Evolutionary conservation across 2,888 invertebrate species (phyloP).

Genomic region (Nomada flava): DNA sequence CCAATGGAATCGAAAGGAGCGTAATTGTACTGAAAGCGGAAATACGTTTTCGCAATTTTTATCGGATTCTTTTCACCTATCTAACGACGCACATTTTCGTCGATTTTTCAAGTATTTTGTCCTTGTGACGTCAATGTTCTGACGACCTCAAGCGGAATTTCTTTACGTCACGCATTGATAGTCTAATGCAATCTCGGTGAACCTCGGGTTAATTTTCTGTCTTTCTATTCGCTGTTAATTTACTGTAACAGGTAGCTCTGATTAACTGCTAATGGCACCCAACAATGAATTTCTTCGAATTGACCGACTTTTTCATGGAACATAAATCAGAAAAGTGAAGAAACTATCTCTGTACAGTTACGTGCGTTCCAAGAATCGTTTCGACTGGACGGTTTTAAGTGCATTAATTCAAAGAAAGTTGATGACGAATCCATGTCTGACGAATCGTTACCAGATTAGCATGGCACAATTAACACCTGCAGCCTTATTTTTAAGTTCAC

Average conservation of each 20-base stretch:
- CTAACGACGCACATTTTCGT: conserved; percentile 6
- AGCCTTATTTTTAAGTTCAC: too few relatives aligned
- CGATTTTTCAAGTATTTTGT: conserved; percentile 11
- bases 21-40: conserved; percentile 14
- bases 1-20: not conserved
- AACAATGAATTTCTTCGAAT: conserved; percentile 7
- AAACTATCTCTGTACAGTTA: conserved; percentile 23
- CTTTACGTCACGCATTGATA: conserved; percentile 24
- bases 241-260: not conserved
- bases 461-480: not conserved
- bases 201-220: conserved; percentile 20
- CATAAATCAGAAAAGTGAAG: conserved; percentile 28
- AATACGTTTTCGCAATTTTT: conserved; percentile 2
- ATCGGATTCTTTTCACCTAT: too few relatives aligned
- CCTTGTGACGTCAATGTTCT: conserved; percentile 56
- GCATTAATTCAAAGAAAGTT: not conserved
- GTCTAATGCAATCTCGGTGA: conserved; percentile 44
- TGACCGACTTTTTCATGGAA: conserved; percentile 21
- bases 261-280: conserved; percentile 31
- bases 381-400: not conserved
- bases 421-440: not conserved
- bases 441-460: not conserved
- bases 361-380: not conserved
- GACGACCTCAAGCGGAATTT: conserved; percentile 45
- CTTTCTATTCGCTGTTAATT: conserved; percentile 18